phyloP scores from a whole-genome alignment of 2,797 vertebrate genomes.

The Pterois miles region DNA sequence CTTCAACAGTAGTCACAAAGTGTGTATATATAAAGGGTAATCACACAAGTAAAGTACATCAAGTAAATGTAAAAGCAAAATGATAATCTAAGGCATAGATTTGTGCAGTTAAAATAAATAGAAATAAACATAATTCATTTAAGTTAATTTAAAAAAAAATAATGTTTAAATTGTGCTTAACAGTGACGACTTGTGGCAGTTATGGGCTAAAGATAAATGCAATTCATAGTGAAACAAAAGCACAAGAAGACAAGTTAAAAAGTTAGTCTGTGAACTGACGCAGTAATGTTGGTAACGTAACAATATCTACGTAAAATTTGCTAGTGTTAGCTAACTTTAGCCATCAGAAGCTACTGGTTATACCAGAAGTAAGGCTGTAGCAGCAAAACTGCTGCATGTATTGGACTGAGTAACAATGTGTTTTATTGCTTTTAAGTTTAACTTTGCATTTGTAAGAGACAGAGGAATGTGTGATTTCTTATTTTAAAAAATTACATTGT shows the following conservation, averaged over 20 bases:
- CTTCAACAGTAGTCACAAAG: too few relatives aligned
- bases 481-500: not conserved
- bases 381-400: rapidly evolving
- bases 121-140: too few relatives aligned
- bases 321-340: not conserved
- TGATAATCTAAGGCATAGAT: too few relatives aligned
- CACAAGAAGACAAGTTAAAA: not conserved
- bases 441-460: not conserved
- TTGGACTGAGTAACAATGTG: too few relatives aligned
- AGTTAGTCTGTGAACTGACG: too few relatives aligned
- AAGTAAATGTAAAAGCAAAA: too few relatives aligned
- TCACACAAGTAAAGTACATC: too few relatives aligned
- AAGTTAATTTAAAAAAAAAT: too few relatives aligned
- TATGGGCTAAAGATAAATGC: not conserved
- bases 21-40: too few relatives aligned
- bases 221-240: not conserved
- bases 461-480: not conserved
- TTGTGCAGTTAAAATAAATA: too few relatives aligned
- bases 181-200: not conserved
- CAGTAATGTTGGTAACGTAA: not conserved
- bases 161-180: too few relatives aligned
- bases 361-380: not conserved
- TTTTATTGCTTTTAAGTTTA: not conserved
- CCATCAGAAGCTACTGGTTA: not conserved
- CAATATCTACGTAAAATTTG: not conserved